A percentile compares a stretch with the other conserved stretches of the same genome.
phyloP scores from a whole-genome alignment of 2,797 vertebrate species.

The Erethizon dorsatum region DNA sequence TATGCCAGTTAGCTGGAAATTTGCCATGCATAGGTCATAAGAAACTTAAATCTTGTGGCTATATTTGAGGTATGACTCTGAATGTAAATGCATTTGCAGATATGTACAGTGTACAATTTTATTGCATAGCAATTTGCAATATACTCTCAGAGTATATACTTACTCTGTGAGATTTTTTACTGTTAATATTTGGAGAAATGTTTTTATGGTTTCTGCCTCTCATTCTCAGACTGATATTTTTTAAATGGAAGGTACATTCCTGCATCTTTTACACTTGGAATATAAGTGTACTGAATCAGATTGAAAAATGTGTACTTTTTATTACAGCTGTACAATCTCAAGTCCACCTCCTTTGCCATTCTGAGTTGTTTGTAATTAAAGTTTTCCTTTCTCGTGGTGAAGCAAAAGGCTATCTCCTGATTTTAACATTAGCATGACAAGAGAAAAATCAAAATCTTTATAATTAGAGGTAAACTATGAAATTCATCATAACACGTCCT shows the following conservation, averaged over 20 bases:
- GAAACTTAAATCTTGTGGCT: not conserved
- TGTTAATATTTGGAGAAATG: not conserved
- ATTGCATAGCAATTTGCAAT: not conserved
- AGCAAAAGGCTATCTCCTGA: not conserved
- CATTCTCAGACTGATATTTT: not conserved
- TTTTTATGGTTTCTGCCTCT: not conserved
- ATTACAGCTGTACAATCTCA: not conserved
- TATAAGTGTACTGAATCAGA: not conserved
- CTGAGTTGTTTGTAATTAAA: not conserved
- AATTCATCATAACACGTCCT: not conserved
- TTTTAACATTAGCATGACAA: not conserved
- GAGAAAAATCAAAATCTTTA: not conserved
- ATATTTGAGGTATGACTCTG: not conserved
- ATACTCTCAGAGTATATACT: not conserved
- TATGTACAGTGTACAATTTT: not conserved
- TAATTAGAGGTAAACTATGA: not conserved
- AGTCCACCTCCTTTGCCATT: not conserved
- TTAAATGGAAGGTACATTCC: not conserved
- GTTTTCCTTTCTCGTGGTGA: not conserved
- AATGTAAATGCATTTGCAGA: not conserved
- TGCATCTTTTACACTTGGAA: not conserved
- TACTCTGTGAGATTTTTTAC: not conserved
- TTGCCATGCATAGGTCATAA: not conserved
- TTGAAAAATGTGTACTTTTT: not conserved
- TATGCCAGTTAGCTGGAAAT: not conserved